Evolutionary conservation across 2,888 invertebrate genomes (phyloP).

Genomic region (Ennomos fuscantarius): DNA sequence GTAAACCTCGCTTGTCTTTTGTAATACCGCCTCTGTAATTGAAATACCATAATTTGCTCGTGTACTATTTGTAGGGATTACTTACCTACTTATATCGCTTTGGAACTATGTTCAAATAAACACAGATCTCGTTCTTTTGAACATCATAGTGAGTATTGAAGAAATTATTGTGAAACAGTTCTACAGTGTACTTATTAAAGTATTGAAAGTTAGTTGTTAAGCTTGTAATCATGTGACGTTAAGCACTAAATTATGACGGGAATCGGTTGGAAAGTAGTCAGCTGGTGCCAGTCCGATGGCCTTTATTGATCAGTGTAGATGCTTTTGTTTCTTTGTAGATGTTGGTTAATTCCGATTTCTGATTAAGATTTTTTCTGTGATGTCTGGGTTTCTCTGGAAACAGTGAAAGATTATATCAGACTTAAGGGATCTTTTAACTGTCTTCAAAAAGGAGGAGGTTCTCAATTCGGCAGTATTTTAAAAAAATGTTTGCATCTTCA

Average conservation of each 20-base stretch:
- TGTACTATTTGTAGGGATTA: too few relatives aligned
- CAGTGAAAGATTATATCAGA: too few relatives aligned
- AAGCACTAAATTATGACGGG: constrained; percentile 6
- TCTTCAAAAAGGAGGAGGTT: too few relatives aligned
- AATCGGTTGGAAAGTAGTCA: constrained; percentile 16
- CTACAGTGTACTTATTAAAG: background rate
- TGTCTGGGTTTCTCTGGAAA: background rate
- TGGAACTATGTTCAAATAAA: background rate
- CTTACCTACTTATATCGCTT: too few relatives aligned
- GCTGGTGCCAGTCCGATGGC: constrained; percentile 16
- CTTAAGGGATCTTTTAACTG: too few relatives aligned
- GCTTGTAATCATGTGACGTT: constrained; percentile 10
- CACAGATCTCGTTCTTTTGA: background rate
- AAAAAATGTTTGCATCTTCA: too few relatives aligned
- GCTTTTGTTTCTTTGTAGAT: background rate
- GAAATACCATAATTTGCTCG: too few relatives aligned
- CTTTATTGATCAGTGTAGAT: constrained; percentile 11
- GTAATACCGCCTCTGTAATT: too few relatives aligned
- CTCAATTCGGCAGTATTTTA: too few relatives aligned
- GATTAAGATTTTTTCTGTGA: background rate
- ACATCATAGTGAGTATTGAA: background rate
- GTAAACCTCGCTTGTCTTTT: too few relatives aligned
- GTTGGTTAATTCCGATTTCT: background rate
- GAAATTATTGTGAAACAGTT: background rate
- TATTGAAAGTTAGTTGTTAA: background rate